phyloP scores from a whole-genome alignment of 2,797 vertebrate genomes.

The Ctenopoma multispine region DNA sequence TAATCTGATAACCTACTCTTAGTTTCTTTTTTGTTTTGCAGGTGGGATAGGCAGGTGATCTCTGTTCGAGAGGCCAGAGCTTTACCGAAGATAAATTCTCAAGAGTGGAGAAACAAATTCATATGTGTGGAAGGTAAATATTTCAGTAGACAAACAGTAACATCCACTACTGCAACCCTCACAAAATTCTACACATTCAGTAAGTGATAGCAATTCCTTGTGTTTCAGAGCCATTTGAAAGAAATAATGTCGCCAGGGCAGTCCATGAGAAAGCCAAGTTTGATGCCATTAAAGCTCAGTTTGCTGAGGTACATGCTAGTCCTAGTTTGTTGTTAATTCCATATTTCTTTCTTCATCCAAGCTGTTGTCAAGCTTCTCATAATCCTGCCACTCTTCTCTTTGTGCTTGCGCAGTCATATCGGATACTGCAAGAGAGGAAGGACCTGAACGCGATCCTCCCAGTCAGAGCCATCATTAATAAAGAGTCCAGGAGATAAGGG shows the following conservation, averaged over 20 bases:
- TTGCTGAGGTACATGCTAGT: slow-evolving; percentile 84
- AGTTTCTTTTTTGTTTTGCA: slow-evolving; percentile 60
- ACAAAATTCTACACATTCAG: neutral
- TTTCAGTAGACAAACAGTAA: neutral
- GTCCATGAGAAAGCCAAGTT: slow-evolving; percentile 94
- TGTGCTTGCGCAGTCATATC: slow-evolving; percentile 86
- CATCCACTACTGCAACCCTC: neutral
- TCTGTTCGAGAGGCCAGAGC: slow-evolving; percentile 92
- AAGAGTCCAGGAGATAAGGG: slow-evolving; percentile 73
- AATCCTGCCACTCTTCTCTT: slow-evolving; percentile 35
- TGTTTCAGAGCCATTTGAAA: slow-evolving; percentile 94
- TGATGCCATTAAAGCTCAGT: slow-evolving; percentile 88
- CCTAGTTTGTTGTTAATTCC: neutral
- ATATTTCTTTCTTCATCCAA: slow-evolving; percentile 10
- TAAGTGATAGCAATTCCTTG: slow-evolving; percentile 30
- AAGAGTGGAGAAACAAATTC: slow-evolving; percentile 93
- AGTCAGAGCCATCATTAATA: slow-evolving; percentile 76
- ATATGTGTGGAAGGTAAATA: slow-evolving; percentile 95
- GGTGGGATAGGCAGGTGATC: slow-evolving; percentile 92
- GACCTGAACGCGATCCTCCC: slow-evolving; percentile 92
- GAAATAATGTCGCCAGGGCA: slow-evolving; percentile 95
- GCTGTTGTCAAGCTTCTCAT: slow-evolving; percentile 25
- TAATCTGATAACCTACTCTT: neutral
- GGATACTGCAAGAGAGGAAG: slow-evolving; percentile 82
- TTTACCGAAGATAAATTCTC: slow-evolving; percentile 85